Evolutionary conservation across 2,888 invertebrate species (phyloP).

Genomic region (Catocala fraxini): DNA sequence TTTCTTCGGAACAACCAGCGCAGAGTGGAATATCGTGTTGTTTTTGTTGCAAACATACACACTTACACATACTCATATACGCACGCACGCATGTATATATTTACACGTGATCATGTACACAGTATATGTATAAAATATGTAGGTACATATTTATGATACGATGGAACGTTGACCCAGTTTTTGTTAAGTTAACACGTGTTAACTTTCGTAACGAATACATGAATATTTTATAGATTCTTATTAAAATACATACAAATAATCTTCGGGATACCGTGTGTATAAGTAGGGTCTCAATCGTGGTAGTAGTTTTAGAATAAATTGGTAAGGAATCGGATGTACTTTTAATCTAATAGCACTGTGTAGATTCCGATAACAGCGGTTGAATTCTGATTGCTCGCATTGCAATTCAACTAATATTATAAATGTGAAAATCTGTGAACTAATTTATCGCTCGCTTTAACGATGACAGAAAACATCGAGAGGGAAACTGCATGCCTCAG

Average conservation of each 20-base stretch:
- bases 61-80: not conserved
- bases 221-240: constrained; percentile 21
- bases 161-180: constrained; percentile 18
- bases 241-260: constrained; percentile 16
- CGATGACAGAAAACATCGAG: too few species aligned
- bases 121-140: too few species aligned
- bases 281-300: constrained; percentile 6
- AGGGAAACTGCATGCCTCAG: too few species aligned
- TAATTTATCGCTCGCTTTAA: too few species aligned
- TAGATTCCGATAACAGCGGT: too few species aligned
- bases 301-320: constrained; percentile 7
- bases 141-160: not conserved
- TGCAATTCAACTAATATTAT: too few species aligned
- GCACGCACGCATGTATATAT: not conserved
- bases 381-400: too few species aligned
- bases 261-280: constrained; percentile 5
- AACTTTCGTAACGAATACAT: constrained; percentile 15
- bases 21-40: constrained; percentile 51
- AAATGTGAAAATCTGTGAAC: too few species aligned
- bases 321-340: not conserved
- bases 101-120: too few species aligned
- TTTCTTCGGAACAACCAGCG: constrained; percentile 42
- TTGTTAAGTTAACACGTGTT: constrained; percentile 19
- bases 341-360: not conserved
- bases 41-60: constrained; percentile 31